Evolutionary conservation across 2,113 vertebrate genomes (phyloP), one percentile per base, ranked within the genome.

Genomic region (Odontophorus gujanensis): DNA sequence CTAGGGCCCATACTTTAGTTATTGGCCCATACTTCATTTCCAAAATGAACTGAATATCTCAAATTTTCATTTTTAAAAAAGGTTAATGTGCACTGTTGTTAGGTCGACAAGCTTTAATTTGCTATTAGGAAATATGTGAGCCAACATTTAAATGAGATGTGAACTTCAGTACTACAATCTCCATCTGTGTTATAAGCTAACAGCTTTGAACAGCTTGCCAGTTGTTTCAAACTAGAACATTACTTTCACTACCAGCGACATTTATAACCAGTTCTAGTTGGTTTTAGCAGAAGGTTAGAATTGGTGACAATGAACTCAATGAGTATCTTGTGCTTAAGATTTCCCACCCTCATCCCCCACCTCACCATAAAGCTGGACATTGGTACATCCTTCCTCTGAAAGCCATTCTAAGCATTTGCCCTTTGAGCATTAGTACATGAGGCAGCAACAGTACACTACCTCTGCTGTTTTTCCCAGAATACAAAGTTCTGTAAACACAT

Each of bases 381-480:
- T 82, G 43, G 19, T 57, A 42, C 62, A 21, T 0, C 0, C 16
- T 63, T 85, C 79, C 43, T 42, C 47, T 59, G 45, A 59, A 58
- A 25, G 42, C 45, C 25, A 4, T 59, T 55, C 62, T 25, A 24
- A n/a, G 21, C 50, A 77, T 15, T 51, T 90, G 85, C 88, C 79
- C 90, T 93, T 93, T 90, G 82, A 93, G 42, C 92, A 40, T 83
- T 5, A 59, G 36, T 11, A 80, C 45, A 71, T 19, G 2, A n/a
- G 30, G 24, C 65, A 71, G 32, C 2, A 82, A 40, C 63, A 89
- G 58, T 74, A 91, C n/a, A 7, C 13, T 2, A 43, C 40, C 65
- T 40, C 24, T 42, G 32, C 55, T 19, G 5, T 4, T 82, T 47
- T 93, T 95, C 85, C 93, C 89, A 81, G 93, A 93, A 97, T 0